A percentile compares a stretch with the other conserved stretches of the same genome.
These are phyloP conservation scores for Pogona vitticeps DNA, from an alignment of 2,113 vertebrate species.

Conservation along the genomic window DNA sequence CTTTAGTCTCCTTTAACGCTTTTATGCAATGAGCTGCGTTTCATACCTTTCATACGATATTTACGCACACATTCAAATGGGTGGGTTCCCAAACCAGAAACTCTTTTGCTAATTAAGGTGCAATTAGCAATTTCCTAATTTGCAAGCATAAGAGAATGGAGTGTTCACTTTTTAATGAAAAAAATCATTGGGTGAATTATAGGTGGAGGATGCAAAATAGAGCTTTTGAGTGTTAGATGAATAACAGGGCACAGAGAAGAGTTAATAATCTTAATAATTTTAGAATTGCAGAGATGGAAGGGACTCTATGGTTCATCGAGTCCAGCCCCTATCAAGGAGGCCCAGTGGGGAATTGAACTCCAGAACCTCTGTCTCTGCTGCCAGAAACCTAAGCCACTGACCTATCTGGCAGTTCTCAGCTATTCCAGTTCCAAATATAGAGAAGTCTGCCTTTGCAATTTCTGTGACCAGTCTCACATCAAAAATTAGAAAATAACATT, in stretches of 20 bases:
- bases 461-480: not conserved
- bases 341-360: too few species aligned
- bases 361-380: too few species aligned
- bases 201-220: fast-evolving
- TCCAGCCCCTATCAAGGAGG: too few species aligned
- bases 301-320: too few species aligned
- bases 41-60: not conserved
- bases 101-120: constrained; percentile 30
- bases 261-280: not conserved
- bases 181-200: not conserved
- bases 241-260: not conserved
- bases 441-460: not conserved
- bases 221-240: not conserved
- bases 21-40: not conserved
- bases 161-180: not conserved
- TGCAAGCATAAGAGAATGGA: not conserved
- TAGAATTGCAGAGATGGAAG: too few species aligned
- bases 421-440: not conserved
- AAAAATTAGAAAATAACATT: not conserved
- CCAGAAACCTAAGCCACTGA: too few species aligned
- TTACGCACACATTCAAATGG: constrained; percentile 30
- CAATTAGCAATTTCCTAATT: constrained; percentile 7
- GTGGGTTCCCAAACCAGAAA: constrained; percentile 37
- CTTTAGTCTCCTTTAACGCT: constrained; percentile 61
- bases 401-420: not conserved